These are phyloP conservation scores for Cephonodes hylas DNA, from an alignment of 2,888 invertebrate genomes.

Conservation along the genomic window DNA sequence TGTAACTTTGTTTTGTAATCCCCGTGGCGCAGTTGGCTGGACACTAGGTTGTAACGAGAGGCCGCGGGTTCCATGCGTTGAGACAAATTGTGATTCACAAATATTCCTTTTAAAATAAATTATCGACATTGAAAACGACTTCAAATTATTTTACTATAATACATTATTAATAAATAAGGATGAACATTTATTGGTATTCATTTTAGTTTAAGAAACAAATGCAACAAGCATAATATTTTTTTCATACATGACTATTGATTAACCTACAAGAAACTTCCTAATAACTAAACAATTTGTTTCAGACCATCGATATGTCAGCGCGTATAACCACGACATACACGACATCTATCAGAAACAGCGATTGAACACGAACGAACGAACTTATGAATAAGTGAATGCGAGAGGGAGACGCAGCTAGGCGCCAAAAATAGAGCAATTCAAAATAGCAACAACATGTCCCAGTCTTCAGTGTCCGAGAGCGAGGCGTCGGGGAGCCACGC, in stretches of 20 bases:
- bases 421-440: conserved; percentile 45
- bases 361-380: conserved; percentile 61
- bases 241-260: neutral
- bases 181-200: too few relatives aligned
- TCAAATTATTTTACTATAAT: too few relatives aligned
- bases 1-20: neutral
- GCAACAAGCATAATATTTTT: too few relatives aligned
- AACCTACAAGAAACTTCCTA: too few relatives aligned
- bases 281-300: conserved; percentile 39
- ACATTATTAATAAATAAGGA: too few relatives aligned
- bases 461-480: conserved; percentile 61
- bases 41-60: too few relatives aligned
- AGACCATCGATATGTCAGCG: conserved; percentile 45
- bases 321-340: conserved; percentile 24
- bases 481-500: conserved; percentile 55
- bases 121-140: too few relatives aligned
- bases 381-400: conserved; percentile 32
- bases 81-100: too few relatives aligned
- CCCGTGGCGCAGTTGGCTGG: too few relatives aligned
- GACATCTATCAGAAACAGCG: conserved; percentile 39
- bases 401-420: conserved; percentile 34
- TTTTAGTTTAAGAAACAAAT: too few relatives aligned
- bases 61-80: too few relatives aligned
- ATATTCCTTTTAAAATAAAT: too few relatives aligned
- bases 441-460: conserved; percentile 76